phyloP scores from a whole-genome alignment of 2,888 invertebrate genomes.

The Eudemis profundana region DNA sequence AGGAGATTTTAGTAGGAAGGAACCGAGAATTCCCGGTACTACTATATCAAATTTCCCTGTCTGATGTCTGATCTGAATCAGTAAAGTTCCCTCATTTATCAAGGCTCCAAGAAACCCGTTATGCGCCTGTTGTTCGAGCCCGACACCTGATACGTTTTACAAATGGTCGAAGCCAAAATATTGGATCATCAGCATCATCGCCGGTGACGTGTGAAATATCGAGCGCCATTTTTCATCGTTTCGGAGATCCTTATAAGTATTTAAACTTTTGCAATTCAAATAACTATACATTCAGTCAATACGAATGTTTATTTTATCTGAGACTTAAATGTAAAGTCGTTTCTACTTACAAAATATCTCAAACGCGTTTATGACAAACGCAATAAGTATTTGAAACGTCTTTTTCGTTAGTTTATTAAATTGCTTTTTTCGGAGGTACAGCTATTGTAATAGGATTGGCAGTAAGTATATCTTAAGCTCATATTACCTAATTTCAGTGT shows the following conservation, averaged over 20 bases:
- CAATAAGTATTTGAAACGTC: too few relatives aligned
- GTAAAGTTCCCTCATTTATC: constrained; percentile 30
- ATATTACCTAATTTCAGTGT: too few relatives aligned
- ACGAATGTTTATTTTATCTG: too few relatives aligned
- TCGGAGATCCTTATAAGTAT: constrained; percentile 32
- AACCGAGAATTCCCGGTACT: neutral
- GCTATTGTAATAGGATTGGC: too few relatives aligned
- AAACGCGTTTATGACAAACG: too few relatives aligned
- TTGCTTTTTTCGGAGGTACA: too few relatives aligned
- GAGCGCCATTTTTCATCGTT: constrained; percentile 29
- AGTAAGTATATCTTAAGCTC: too few relatives aligned
- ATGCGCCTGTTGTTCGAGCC: constrained; percentile 12
- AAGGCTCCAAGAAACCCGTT: constrained; percentile 15
- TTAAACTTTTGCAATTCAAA: constrained; percentile 9
- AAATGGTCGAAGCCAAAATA: constrained; percentile 39
- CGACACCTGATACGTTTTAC: constrained; percentile 33
- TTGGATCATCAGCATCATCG: constrained; percentile 32
- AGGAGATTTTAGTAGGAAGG: too few relatives aligned
- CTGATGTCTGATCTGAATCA: neutral
- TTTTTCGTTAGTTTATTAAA: too few relatives aligned
- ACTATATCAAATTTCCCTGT: too few relatives aligned
- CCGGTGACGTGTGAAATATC: constrained; percentile 40
- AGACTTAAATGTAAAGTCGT: too few relatives aligned
- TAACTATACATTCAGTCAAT: neutral
- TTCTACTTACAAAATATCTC: too few relatives aligned